Conservation (phyloP, 1,140 invertebrate genomes). For the Megalonaias nervosa region DNA sequence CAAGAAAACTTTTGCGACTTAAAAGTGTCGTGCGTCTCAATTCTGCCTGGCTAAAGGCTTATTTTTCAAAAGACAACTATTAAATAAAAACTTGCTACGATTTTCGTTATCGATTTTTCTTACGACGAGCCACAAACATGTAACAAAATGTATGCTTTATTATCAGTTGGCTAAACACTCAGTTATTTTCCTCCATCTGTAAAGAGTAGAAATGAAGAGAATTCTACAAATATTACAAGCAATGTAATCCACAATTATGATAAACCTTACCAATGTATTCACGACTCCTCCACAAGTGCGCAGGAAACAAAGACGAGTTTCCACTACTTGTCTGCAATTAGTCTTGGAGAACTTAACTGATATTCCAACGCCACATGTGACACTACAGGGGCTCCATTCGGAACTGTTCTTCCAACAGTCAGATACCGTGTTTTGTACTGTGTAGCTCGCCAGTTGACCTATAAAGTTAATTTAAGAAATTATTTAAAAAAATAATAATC, state of each 20-base stretch:
- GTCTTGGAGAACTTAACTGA: constrained; percentile 78
- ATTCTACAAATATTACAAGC: constrained; percentile 6
- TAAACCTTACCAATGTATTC: constrained; percentile 5
- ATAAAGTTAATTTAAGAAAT: no score
- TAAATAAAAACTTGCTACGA: no score
- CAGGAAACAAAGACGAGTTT: constrained; percentile 78
- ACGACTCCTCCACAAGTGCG: constrained; percentile 65
- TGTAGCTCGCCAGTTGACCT: no score
- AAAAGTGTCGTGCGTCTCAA: no score
- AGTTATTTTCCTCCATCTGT: not conserved
- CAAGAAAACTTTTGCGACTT: no score
- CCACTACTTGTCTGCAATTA: constrained; percentile 72
- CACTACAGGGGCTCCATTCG: constrained; percentile 78
- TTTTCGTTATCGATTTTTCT: no score
- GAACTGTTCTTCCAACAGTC: constrained; percentile 61
- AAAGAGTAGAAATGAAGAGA: not conserved
- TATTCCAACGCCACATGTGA: constrained; percentile 77
- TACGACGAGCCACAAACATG: not conserved
- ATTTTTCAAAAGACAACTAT: no score
- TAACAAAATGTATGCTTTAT: not conserved
- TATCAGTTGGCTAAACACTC: not conserved
- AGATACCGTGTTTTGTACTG: constrained; percentile 13
- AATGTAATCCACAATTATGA: constrained; percentile 7
- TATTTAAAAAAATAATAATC: no score
- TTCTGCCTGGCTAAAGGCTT: no score